Conservation (phyloP, 2,113 vertebrate species). For the Lagopus muta region DNA sequence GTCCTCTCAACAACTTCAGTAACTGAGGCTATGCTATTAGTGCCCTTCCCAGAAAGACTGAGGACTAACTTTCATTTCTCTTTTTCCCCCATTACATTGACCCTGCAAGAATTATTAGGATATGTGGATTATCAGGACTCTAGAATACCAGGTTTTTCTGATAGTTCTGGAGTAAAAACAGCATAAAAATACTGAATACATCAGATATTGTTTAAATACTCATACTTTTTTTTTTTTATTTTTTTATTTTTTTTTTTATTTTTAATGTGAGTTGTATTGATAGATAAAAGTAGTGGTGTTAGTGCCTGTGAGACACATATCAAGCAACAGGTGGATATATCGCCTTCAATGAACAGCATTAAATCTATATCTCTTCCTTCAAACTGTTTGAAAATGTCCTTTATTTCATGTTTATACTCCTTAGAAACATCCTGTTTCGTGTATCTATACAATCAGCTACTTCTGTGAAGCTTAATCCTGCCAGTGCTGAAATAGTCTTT, state of each 20-base stretch:
- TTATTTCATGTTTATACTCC: neutral
- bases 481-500: constrained; percentile 15
- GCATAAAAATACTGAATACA: neutral
- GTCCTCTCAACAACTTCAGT: neutral
- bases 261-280: neutral
- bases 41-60: neutral
- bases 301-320: neutral
- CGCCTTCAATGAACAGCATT: neutral
- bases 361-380: neutral
- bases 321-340: neutral
- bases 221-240: too few species aligned
- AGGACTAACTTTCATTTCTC: neutral
- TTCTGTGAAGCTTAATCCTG: constrained; percentile 34
- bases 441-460: neutral
- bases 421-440: constrained; percentile 2
- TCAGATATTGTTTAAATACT: neutral
- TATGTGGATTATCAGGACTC: neutral
- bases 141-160: neutral
- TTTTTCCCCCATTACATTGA: neutral
- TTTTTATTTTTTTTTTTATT: neutral
- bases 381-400: neutral
- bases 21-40: neutral
- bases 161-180: neutral
- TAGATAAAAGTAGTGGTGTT: neutral
- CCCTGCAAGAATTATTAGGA: neutral